These are phyloP conservation scores for Caerostris darwini DNA, from an alignment of 1,140 invertebrate species.

Conservation along the genomic window DNA sequence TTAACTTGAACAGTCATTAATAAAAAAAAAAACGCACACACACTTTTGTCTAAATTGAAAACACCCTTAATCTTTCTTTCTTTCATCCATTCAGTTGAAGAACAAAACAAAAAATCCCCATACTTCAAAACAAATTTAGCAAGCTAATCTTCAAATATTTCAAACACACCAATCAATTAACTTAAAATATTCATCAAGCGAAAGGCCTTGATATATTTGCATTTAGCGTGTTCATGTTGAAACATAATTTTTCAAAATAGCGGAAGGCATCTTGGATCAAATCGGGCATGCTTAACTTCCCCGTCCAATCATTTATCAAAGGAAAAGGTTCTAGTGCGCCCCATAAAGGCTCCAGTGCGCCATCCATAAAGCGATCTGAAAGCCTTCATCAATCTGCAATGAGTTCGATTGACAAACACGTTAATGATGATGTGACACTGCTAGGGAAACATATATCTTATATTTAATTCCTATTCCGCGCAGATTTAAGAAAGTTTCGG, in stretches of 20 bases:
- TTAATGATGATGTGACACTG: not conserved
- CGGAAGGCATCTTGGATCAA: conserved; percentile 7
- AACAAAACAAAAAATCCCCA: not conserved
- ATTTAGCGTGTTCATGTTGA: conserved; percentile 32
- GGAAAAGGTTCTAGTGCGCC: not conserved
- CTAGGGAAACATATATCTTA: not conserved
- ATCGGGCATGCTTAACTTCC: conserved; percentile 2
- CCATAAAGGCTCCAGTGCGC: too few species aligned
- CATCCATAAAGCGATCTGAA: conserved; percentile 6
- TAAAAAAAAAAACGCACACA: too few species aligned
- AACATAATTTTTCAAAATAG: conserved; percentile 29
- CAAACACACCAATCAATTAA: conserved; percentile 6
- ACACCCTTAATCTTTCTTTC: too few species aligned
- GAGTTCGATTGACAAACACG: conserved; percentile 20
- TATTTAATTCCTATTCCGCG: not conserved
- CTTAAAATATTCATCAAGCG: not conserved
- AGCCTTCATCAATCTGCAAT: conserved; percentile 15
- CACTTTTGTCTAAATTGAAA: too few species aligned
- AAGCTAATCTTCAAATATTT: not conserved
- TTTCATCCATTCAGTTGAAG: too few species aligned
- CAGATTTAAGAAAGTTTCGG: not conserved
- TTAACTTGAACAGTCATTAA: too few species aligned
- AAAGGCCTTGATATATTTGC: not conserved
- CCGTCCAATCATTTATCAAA: conserved; percentile 16
- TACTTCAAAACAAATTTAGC: conserved; percentile 14